These are phyloP conservation scores for Amphibalanus amphitrite DNA, from an alignment of 1,140 invertebrate species.

Conservation along the genomic window DNA sequence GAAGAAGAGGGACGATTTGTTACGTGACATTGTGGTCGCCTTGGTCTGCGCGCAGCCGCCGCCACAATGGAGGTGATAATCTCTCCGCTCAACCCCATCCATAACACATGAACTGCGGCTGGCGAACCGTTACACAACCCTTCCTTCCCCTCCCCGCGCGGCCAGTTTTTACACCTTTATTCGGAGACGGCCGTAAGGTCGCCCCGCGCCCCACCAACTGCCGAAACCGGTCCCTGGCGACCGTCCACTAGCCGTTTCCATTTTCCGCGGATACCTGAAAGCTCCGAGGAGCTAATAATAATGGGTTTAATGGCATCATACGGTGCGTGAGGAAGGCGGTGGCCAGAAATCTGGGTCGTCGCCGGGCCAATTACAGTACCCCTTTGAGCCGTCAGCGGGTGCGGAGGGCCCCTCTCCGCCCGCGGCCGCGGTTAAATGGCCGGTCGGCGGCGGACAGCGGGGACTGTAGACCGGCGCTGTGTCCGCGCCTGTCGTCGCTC, in stretches of 20 bases:
- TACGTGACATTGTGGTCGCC: neutral
- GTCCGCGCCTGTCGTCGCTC: too few species aligned
- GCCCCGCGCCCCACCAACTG: neutral
- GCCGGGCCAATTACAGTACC: neutral
- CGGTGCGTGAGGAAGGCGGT: neutral
- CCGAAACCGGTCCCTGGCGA: neutral
- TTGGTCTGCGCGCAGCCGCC: neutral
- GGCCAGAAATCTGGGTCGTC: neutral
- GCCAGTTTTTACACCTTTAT: conserved; percentile 1
- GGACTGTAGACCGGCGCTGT: too few species aligned
- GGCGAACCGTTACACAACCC: neutral
- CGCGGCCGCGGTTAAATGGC: too few species aligned
- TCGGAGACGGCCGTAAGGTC: neutral
- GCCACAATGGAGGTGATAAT: neutral
- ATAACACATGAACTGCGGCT: neutral
- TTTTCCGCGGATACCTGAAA: neutral
- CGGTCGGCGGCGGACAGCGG: too few species aligned
- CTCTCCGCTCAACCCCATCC: neutral
- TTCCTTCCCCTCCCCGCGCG: neutral
- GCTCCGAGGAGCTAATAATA: neutral
- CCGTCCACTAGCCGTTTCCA: neutral
- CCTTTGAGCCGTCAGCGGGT: neutral
- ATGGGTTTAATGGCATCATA: neutral
- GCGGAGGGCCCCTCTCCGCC: too few species aligned
- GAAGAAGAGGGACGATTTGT: neutral